A percentile compares a stretch with the other conserved stretches of the same genome.
phyloP scores from a whole-genome alignment of 2,113 vertebrate genomes.

The Brachypteracias leptosomus region DNA sequence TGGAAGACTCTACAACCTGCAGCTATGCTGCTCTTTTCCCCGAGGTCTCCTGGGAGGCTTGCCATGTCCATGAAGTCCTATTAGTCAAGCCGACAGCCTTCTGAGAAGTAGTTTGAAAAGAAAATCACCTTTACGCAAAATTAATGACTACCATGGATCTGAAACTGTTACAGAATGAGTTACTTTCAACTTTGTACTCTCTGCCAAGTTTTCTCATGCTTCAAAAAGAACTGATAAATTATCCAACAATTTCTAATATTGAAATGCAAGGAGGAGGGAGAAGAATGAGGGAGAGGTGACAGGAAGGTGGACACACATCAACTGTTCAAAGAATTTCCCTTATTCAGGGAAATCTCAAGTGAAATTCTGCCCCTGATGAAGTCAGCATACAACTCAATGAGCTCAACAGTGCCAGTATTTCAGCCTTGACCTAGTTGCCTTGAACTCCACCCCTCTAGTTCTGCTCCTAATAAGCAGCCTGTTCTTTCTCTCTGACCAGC shows the following conservation, averaged over 20 bases:
- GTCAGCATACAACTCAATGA: background rate
- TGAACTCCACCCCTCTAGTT: background rate
- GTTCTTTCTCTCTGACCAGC: background rate
- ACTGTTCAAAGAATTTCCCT: background rate
- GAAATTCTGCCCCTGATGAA: background rate
- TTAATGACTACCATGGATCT: background rate
- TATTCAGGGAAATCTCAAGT: constrained; percentile 28
- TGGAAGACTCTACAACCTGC: background rate
- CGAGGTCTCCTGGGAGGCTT: background rate
- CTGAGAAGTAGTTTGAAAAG: background rate
- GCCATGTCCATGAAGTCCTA: background rate
- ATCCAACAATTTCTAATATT: constrained; percentile 34
- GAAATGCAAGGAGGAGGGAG: constrained; percentile 12
- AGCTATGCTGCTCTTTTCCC: background rate
- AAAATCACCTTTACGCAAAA: background rate
- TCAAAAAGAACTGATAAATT: constrained; percentile 30
- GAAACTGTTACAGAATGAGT: background rate
- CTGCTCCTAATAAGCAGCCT: background rate
- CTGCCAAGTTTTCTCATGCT: constrained; percentile 25
- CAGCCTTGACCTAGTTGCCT: background rate
- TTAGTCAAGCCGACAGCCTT: background rate
- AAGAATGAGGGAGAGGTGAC: constrained; percentile 2
- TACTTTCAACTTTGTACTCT: background rate
- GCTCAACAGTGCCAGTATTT: background rate
- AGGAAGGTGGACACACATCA: background rate